Conservation (phyloP, 2,797 vertebrate species). For the Chaenodraco wilsoni region DNA sequence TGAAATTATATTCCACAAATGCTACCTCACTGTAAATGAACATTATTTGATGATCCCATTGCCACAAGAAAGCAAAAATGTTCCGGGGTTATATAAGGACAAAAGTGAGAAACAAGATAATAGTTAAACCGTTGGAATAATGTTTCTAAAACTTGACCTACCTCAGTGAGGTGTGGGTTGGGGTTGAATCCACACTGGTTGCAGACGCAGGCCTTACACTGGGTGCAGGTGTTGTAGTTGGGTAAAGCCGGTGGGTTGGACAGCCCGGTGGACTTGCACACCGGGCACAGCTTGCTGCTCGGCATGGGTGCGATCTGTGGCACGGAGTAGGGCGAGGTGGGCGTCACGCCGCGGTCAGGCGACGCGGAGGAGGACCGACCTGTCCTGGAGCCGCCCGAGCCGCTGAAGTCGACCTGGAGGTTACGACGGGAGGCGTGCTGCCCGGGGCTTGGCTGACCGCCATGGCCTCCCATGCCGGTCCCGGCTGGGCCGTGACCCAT, state of each 20-base stretch:
- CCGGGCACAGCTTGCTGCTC: slow-evolving; percentile 95
- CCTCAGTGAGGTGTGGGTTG: slow-evolving; percentile 94
- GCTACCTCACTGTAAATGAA: slow-evolving; percentile 27
- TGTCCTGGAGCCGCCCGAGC: slow-evolving; percentile 72
- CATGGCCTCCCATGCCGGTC: slow-evolving; percentile 51
- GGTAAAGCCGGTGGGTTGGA: slow-evolving; percentile 89
- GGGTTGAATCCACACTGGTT: slow-evolving; percentile 99
- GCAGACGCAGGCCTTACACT: slow-evolving; percentile 95
- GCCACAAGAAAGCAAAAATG: slow-evolving; percentile 10
- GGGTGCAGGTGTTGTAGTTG: slow-evolving; percentile 97
- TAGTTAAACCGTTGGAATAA: not conserved
- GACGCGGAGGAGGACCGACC: slow-evolving; percentile 91
- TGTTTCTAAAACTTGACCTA: slow-evolving; percentile 45
- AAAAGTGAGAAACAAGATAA: not conserved
- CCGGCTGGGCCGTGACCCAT: slow-evolving; percentile 61
- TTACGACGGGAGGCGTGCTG: slow-evolving; percentile 88
- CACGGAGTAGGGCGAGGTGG: slow-evolving; percentile 94
- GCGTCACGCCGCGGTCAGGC: slow-evolving; percentile 90
- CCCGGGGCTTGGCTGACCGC: slow-evolving; percentile 72
- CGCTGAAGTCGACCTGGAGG: slow-evolving; percentile 90
- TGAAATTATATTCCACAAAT: slow-evolving; percentile 13
- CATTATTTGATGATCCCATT: slow-evolving; percentile 21
- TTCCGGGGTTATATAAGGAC: not conserved
- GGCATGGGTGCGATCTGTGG: slow-evolving; percentile 98
- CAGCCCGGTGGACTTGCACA: slow-evolving; percentile 97